Base-by-base conservation (phyloP, 1,140 invertebrate species). In the Macrosteles quadrilineatus region DNA sequence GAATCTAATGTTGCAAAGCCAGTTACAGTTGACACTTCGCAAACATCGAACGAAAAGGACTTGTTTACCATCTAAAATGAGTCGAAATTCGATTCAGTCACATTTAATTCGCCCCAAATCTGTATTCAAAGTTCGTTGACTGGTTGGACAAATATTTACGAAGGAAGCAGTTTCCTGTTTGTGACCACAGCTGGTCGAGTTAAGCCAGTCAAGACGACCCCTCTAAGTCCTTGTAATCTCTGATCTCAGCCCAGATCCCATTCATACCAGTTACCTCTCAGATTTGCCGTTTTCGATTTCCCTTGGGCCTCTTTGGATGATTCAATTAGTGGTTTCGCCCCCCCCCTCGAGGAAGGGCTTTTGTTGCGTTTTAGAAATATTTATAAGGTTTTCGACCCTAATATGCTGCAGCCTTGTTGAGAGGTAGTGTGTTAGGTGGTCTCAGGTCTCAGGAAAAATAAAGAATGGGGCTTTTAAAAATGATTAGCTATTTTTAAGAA, bases 161-260 rank as follows among this genome's bases (percentile, higher is more conserved):
- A 50, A 50, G 47, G 47, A 50, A 50, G 47, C n/a, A 11, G 47
- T n/a, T 50, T 50, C 47, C 47, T 50, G 47, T 50, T 50, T 50
- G 47, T 19, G 2, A 4, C 47, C 47, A 17, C 47, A 50, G 47
- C 47, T 50, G 47, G 14, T n/a, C 21, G 21, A 50, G 14, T n/a
- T 19, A 19, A 50, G 14, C 47, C 21, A 4, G 47, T 50, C 14
- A 50, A 50, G 47, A 21, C 47, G 47, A 50, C 14, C 47, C n/a
- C 47, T 4, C 4, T 50, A 50, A 50, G 4, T n/a, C 21, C 47
- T 50, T 50, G 47, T 50, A 50, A 50, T 50, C 47, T 50, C n/a
- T 21, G 14, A 50, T 50, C 47, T 50, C 32, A 14, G 47, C 2
- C 47, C 47, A 6, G 47, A 19, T 21, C 21, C 21, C 47, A 19